phyloP scores from a whole-genome alignment of 2,113 vertebrate genomes.

The Coracopsis vasa region DNA sequence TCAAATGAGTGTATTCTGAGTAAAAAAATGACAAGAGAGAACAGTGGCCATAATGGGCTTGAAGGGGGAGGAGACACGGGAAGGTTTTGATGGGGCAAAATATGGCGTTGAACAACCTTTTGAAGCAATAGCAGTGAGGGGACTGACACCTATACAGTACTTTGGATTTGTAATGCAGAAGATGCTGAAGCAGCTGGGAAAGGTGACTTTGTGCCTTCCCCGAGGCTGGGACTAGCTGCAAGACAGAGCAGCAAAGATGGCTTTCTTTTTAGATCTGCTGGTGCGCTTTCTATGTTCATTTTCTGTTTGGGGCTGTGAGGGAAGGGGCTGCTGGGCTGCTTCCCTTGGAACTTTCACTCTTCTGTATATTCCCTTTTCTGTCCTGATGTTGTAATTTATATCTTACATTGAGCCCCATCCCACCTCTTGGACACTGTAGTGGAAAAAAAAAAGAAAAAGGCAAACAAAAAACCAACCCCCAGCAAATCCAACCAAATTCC shows the following conservation, averaged over 20 bases:
- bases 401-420: conserved; percentile 59
- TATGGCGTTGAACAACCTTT: conserved; percentile 51
- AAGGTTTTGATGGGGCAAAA: conserved; percentile 41
- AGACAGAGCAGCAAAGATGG: conserved; percentile 27
- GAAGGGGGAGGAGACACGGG: not conserved
- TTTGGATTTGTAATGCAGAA: conserved; percentile 40
- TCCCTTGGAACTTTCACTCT: conserved; percentile 63
- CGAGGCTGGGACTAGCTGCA: conserved; percentile 12
- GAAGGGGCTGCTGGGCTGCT: conserved; percentile 57
- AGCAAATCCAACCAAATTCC: not conserved
- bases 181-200: conserved; percentile 41
- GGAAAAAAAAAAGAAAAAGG: not conserved
- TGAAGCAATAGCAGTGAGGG: conserved; percentile 73
- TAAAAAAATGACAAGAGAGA: not conserved
- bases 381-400: conserved; percentile 67
- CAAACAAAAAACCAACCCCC: not conserved
- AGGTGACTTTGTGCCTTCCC: conserved; percentile 38
- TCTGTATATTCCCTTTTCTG: conserved; percentile 70
- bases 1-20: conserved; percentile 61
- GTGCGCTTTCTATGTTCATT: conserved; percentile 66
- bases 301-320: conserved; percentile 57
- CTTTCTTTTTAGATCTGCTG: conserved; percentile 26
- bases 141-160: conserved; percentile 13
- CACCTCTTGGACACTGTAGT: conserved; percentile 58
- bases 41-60: not conserved